Evolutionary conservation across 2,113 vertebrate genomes (phyloP).

Genomic region (Panthera leo): DNA sequence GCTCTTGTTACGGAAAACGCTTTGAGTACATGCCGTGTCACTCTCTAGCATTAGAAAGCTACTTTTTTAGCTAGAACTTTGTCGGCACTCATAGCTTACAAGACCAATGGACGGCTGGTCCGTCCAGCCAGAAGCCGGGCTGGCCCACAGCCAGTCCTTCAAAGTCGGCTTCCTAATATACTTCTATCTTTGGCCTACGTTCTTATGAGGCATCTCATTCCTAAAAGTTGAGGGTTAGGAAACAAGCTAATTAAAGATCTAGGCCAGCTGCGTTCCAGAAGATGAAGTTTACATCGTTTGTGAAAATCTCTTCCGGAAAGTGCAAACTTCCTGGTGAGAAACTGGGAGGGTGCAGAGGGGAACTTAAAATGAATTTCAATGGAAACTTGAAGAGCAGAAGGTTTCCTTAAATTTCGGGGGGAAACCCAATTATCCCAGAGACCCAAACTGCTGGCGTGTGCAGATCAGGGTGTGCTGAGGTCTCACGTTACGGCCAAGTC

Average conservation of each 20-base stretch:
- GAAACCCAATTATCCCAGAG: neutral
- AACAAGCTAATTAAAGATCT: conserved; percentile 25
- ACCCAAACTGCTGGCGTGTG: neutral
- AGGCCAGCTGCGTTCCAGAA: conserved; percentile 41
- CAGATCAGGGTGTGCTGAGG: neutral
- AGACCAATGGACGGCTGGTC: neutral
- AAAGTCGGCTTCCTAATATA: neutral
- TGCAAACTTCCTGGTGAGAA: neutral
- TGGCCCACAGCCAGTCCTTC: neutral
- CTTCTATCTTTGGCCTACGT: neutral
- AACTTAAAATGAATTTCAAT: neutral
- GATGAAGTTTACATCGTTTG: neutral
- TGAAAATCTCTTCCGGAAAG: conserved; percentile 16
- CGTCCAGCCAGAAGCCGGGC: neutral
- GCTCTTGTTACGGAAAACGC: neutral
- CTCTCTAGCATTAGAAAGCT: neutral
- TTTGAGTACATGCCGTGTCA: neutral
- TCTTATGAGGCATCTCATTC: neutral
- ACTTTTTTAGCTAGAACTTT: neutral
- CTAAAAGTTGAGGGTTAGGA: neutral
- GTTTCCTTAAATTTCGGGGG: neutral
- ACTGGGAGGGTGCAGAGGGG: neutral
- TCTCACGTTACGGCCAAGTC: fast-evolving
- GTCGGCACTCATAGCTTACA: neutral
- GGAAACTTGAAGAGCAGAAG: neutral